These are phyloP conservation scores for Suncus etruscus DNA, from an alignment of 2,113 vertebrate species.

Conservation along the genomic window DNA sequence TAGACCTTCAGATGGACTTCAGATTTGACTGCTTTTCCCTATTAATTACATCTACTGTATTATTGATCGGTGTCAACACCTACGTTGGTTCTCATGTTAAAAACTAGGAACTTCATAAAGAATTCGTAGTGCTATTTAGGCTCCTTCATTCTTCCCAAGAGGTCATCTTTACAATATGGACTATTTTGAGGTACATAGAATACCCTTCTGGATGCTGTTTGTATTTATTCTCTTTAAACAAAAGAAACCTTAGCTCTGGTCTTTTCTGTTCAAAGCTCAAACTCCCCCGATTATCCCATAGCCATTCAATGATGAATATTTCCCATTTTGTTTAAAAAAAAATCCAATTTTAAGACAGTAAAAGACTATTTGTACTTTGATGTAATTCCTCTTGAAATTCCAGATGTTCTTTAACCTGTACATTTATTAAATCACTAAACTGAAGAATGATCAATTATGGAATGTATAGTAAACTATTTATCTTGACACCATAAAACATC, in stretches of 20 bases:
- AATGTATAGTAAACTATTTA: conserved; percentile 20
- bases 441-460: conserved; percentile 20
- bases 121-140: conserved; percentile 52
- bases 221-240: background rate
- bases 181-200: background rate
- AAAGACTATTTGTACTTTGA: background rate
- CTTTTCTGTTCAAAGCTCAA: background rate
- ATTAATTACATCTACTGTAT: conserved; percentile 42
- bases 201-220: conserved; percentile 11
- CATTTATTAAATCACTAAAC: conserved; percentile 30
- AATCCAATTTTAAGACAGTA: background rate
- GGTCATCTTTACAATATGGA: conserved; percentile 24
- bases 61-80: background rate
- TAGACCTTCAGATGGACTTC: conserved; percentile 75
- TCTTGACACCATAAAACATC: background rate
- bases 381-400: conserved; percentile 56
- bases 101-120: background rate
- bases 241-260: background rate
- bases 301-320: background rate
- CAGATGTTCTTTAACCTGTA: conserved; percentile 12
- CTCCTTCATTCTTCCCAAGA: conserved; percentile 41
- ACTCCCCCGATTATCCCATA: rapidly evolving
- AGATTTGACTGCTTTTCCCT: background rate
- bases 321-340: background rate
- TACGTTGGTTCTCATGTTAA: background rate